These are phyloP conservation scores for Bubo blakistoni DNA, from an alignment of 2,113 vertebrate species.

Conservation along the genomic window DNA sequence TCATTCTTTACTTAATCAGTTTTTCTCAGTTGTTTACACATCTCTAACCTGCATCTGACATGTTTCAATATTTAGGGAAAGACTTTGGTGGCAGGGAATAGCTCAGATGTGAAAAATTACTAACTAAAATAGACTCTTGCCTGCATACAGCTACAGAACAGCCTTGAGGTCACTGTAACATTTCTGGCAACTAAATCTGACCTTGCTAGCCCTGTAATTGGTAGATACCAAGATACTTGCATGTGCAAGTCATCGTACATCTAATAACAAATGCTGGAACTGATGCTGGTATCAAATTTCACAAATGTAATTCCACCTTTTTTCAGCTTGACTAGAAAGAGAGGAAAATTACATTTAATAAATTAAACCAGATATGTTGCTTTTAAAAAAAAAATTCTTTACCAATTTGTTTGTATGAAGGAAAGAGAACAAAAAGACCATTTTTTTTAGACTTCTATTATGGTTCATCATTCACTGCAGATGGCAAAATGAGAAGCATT, in stretches of 20 bases:
- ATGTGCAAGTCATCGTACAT: accelerated
- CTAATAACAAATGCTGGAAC: neutral
- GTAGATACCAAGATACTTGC: neutral
- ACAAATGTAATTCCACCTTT: neutral
- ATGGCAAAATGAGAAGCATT: neutral
- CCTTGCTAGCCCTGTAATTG: neutral
- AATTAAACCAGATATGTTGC: neutral
- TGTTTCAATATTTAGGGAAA: neutral
- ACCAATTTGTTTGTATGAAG: neutral
- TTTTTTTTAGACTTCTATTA: neutral
- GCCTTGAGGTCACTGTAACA: neutral
- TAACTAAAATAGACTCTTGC: neutral
- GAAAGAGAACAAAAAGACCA: neutral
- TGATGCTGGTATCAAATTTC: neutral
- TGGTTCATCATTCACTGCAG: neutral
- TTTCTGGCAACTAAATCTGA: neutral
- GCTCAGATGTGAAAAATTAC: neutral
- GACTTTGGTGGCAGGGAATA: neutral
- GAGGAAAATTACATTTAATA: neutral
- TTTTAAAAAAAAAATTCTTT: neutral
- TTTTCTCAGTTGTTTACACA: neutral
- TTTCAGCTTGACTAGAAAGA: neutral
- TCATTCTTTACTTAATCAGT: neutral
- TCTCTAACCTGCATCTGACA: neutral
- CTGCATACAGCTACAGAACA: neutral